These are phyloP conservation scores for Intellagama lesueurii DNA, from an alignment of 2,797 vertebrate species.

Conservation along the genomic window DNA sequence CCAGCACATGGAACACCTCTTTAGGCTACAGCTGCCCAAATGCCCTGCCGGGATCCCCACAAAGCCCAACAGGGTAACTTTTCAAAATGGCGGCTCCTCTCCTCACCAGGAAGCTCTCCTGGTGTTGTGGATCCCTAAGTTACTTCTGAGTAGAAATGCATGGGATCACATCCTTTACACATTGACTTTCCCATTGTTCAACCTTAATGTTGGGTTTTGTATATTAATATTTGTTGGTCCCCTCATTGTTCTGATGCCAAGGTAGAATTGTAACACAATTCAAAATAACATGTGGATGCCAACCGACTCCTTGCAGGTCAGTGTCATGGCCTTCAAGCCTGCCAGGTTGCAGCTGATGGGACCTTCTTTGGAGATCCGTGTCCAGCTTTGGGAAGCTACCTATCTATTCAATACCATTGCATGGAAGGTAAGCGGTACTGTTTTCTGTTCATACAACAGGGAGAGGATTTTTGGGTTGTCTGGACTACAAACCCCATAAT, in stretches of 20 bases:
- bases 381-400: constrained; percentile 86
- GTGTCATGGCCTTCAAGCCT: constrained; percentile 90
- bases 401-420: constrained; percentile 91
- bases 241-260: neutral
- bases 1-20: too few species aligned
- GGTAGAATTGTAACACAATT: neutral
- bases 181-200: neutral
- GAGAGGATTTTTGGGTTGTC: neutral
- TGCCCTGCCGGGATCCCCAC: too few species aligned
- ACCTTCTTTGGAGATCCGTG: constrained; percentile 88
- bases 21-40: too few species aligned
- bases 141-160: too few species aligned
- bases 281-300: too few species aligned
- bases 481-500: too few species aligned
- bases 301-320: constrained; percentile 76
- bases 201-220: neutral
- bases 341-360: constrained; percentile 85
- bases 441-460: neutral
- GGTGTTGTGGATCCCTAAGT: neutral
- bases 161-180: too few species aligned
- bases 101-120: neutral
- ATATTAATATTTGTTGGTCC: neutral
- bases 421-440: constrained; percentile 84
- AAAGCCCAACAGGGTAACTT: too few species aligned
- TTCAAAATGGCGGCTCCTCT: neutral